Evolutionary conservation across 2,888 invertebrate genomes (phyloP).

Genomic region (Leptopterna dolabrata): DNA sequence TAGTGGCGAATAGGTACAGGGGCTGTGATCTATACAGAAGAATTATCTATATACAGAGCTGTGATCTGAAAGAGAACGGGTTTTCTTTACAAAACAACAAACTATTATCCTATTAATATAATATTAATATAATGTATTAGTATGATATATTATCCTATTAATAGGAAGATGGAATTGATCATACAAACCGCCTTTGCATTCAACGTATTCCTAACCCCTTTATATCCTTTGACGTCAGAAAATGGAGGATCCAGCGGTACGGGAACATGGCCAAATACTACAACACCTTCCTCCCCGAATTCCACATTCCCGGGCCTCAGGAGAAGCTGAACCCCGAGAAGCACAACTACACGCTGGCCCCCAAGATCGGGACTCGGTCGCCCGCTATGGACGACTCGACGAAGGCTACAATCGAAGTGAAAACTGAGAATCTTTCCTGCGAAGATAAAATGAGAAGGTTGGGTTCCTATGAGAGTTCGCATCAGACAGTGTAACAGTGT

Average conservation of each 20-base stretch:
- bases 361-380: not conserved
- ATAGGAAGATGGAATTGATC: too few relatives aligned
- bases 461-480: not conserved
- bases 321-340: conserved; percentile 21
- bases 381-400: not conserved
- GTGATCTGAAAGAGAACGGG: too few relatives aligned
- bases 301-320: not conserved
- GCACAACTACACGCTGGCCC: conserved; percentile 42
- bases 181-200: too few relatives aligned
- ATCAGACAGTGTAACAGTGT: too few relatives aligned
- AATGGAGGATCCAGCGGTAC: conserved; percentile 39
- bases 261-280: conserved; percentile 49
- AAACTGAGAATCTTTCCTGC: not conserved
- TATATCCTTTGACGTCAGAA: not conserved
- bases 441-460: conserved; percentile 35
- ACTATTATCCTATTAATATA: too few relatives aligned
- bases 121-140: too few relatives aligned
- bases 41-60: too few relatives aligned
- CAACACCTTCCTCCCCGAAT: conserved; percentile 33
- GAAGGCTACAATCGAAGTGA: not conserved
- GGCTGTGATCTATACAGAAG: too few relatives aligned
- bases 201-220: too few relatives aligned
- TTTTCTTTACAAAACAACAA: too few relatives aligned
- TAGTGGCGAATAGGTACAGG: too few relatives aligned
- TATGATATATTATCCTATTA: too few relatives aligned